Conservation (phyloP, 2,797 vertebrate genomes). For the Cirrhinus molitorella region DNA sequence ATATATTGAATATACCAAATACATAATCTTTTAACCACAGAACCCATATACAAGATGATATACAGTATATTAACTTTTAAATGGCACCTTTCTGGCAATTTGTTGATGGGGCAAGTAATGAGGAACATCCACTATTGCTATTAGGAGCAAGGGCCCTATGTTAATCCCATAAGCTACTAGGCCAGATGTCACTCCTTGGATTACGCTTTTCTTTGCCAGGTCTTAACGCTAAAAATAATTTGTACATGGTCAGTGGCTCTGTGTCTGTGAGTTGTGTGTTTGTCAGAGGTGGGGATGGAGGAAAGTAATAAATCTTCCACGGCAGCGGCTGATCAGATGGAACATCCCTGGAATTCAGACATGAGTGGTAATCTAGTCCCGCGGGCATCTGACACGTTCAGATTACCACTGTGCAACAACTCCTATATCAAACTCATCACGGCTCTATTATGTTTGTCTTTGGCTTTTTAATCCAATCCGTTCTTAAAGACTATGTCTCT, state of each 20-base stretch:
- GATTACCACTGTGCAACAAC: conserved; percentile 6
- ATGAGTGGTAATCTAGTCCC: conserved; percentile 41
- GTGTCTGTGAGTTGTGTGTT: conserved; percentile 15
- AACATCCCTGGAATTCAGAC: conserved; percentile 40
- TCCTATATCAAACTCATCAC: not conserved
- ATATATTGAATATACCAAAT: not conserved
- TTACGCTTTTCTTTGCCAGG: conserved; percentile 79
- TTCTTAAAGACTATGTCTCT: conserved; percentile 3
- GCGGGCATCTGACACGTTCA: not conserved
- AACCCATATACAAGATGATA: not conserved
- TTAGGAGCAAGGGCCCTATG: conserved; percentile 77
- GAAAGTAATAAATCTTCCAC: conserved; percentile 23
- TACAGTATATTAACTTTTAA: not conserved
- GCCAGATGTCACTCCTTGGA: conserved; percentile 85
- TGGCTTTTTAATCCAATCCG: not conserved
- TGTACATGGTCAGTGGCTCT: conserved; percentile 52
- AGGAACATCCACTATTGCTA: conserved; percentile 76
- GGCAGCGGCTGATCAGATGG: conserved; percentile 35
- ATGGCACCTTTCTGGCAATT: not conserved
- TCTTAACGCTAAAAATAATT: conserved; percentile 84
- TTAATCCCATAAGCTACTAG: conserved; percentile 82
- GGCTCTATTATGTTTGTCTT: conserved; percentile 7
- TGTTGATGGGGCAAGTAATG: conserved; percentile 68
- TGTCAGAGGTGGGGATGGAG: conserved; percentile 14
- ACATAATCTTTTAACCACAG: not conserved